Conservation (phyloP, 1,140 invertebrate species). For the Tenebrio molitor region DNA sequence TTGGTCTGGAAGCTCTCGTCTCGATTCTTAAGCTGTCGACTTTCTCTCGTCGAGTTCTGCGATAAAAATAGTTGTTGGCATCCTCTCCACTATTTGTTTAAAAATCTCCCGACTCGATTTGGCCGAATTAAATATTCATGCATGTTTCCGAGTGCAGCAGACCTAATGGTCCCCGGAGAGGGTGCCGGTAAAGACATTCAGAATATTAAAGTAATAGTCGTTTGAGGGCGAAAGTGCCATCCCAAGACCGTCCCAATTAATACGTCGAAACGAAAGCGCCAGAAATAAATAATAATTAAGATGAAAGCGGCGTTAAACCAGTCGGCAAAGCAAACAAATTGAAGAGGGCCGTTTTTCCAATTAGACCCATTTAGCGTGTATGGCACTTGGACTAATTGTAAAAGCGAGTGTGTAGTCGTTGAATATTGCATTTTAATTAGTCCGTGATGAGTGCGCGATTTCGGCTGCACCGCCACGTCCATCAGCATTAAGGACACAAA, state of each 20-base stretch:
- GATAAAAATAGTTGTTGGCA: neutral
- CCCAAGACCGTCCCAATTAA: conserved; percentile 22
- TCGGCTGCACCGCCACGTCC: conserved; percentile 19
- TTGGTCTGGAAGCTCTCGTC: too few species aligned
- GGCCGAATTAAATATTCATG: conserved; percentile 12
- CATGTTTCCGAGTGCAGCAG: neutral
- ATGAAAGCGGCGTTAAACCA: conserved; percentile 53
- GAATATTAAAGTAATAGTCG: conserved; percentile 16
- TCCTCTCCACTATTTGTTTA: neutral
- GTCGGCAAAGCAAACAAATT: conserved; percentile 52
- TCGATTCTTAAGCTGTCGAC: too few species aligned
- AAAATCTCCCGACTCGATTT: conserved; percentile 11
- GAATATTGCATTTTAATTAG: conserved; percentile 51
- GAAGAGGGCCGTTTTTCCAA: conserved; percentile 58
- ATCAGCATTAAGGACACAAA: conserved; percentile 28
- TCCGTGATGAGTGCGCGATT: conserved; percentile 42
- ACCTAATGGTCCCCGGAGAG: conserved; percentile 11
- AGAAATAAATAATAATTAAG: conserved; percentile 52
- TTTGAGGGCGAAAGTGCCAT: conserved; percentile 15
- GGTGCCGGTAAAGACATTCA: neutral
- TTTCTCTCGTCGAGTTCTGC: too few species aligned
- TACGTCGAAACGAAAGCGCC: conserved; percentile 18
- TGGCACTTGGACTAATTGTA: conserved; percentile 58
- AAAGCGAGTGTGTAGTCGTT: conserved; percentile 52
- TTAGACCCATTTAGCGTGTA: conserved; percentile 55